Conservation (phyloP, 2,113 vertebrate species). For the Cairina moschata region DNA sequence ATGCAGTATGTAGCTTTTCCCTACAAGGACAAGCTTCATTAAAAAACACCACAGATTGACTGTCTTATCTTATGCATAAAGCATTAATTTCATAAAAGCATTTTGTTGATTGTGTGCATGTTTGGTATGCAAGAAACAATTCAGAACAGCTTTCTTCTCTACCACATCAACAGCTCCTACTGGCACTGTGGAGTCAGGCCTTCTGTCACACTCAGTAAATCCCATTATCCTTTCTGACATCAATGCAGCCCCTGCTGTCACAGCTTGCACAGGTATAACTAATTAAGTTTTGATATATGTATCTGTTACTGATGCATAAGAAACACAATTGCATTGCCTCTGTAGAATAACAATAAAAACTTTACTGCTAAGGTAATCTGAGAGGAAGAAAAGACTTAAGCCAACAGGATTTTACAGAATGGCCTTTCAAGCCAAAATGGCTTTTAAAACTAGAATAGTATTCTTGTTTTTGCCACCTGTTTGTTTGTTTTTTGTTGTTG, state of each 20-base stretch:
- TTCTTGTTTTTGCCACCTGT: background rate
- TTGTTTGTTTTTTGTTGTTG: background rate
- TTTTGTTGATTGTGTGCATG: background rate
- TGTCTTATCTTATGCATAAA: background rate
- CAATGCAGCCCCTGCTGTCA: slow-evolving; percentile 9
- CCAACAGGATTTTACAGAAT: background rate
- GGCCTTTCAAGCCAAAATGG: background rate
- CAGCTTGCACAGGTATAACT: background rate
- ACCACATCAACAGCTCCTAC: background rate
- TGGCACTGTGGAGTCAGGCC: background rate
- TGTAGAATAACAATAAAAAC: background rate
- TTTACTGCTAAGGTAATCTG: background rate
- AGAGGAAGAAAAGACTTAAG: background rate
- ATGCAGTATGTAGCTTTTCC: background rate
- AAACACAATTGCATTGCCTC: background rate
- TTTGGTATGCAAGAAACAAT: background rate
- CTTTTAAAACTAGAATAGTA: background rate
- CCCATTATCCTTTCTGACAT: slow-evolving; percentile 38
- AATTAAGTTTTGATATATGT: background rate
- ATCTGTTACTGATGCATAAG: background rate
- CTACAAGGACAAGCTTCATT: background rate
- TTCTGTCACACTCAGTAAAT: background rate
- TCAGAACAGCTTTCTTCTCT: background rate
- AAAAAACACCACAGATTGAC: background rate
- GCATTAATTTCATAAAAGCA: background rate